Conservation (phyloP, 2,888 invertebrate genomes). For the Metellina segmentata region DNA sequence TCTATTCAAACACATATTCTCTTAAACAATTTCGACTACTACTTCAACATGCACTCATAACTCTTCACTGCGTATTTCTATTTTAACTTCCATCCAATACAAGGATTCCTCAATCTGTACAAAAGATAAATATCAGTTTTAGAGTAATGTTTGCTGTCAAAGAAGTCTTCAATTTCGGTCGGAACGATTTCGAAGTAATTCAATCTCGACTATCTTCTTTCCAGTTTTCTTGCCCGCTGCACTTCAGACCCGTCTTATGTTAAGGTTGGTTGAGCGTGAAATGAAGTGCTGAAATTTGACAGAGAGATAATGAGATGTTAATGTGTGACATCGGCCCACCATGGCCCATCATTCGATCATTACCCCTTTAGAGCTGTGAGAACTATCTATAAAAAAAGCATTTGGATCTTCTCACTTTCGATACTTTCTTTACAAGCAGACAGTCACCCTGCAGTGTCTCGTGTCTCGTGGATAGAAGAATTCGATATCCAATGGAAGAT, state of each 20-base stretch:
- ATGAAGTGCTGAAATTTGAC: neutral
- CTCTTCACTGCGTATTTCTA: too few relatives aligned
- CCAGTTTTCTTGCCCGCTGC: too few relatives aligned
- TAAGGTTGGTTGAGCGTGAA: neutral
- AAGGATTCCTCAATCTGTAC: too few relatives aligned
- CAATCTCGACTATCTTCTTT: too few relatives aligned
- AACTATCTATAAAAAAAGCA: neutral
- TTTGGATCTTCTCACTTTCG: neutral
- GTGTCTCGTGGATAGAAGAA: neutral
- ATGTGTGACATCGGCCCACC: neutral
- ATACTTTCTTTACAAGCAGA: neutral
- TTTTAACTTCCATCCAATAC: too few relatives aligned
- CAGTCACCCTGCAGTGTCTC: neutral
- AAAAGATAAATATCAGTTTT: too few relatives aligned
- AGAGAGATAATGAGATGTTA: neutral
- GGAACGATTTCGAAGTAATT: neutral
- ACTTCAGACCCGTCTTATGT: neutral
- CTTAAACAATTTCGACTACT: too few relatives aligned
- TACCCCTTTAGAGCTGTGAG: neutral
- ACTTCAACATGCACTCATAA: too few relatives aligned
- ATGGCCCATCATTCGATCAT: neutral
- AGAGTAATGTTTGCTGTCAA: neutral
- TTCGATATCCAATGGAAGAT: neutral
- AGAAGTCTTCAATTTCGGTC: neutral
- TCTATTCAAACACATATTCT: too few relatives aligned